Base-by-base conservation (phyloP, 1,140 invertebrate species). In the Dendroctonus valens region DNA sequence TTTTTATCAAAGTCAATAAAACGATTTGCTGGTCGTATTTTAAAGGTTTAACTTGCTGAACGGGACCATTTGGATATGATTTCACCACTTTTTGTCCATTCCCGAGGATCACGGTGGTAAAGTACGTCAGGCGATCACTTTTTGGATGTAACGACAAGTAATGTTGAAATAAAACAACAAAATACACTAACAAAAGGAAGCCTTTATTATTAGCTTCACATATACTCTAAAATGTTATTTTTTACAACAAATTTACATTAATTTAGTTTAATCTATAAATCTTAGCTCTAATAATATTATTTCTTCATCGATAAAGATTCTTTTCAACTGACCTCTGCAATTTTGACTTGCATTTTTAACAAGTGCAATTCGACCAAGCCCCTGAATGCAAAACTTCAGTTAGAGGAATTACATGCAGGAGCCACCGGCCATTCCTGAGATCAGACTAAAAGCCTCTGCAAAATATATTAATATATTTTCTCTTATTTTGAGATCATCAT, bases 201-300 rank as follows among this genome's bases (percentile, higher is more conserved):
- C 65, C 53, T 68, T 68, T 61, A 67, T 68, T 57, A 68, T 63
- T 53, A 62, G 69, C 69, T 68, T 59, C 69, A 68, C 60, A 70
- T 70, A 70, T 70, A 70, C 59, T 70, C 65, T 70, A 61, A 58
- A 65, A 52, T 59, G 57, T 65, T 57, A 70, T 62, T 70, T 54
- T 68, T 68, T 70, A 65, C 69, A 70, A 70, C 69, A 70, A 67
- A 68, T 68, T 65, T 70, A 70, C 66, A 70, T 64, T 66, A 59
- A 53, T 63, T 69, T 60, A 52, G 41, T 58, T 69, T 55, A 70
- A 64, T 59, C 69, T 70, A 54, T 41, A 41, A 58, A 54, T 54
- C 52, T 54, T 58, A 68, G 52, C 41, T 55, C 50, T 54, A 48
- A 41, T 41, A 58, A n/a, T 63, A 51, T 57, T 55, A 44, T 68